These are phyloP conservation scores for Tribolium freemani DNA, from an alignment of 2,888 invertebrate genomes.

Conservation along the genomic window DNA sequence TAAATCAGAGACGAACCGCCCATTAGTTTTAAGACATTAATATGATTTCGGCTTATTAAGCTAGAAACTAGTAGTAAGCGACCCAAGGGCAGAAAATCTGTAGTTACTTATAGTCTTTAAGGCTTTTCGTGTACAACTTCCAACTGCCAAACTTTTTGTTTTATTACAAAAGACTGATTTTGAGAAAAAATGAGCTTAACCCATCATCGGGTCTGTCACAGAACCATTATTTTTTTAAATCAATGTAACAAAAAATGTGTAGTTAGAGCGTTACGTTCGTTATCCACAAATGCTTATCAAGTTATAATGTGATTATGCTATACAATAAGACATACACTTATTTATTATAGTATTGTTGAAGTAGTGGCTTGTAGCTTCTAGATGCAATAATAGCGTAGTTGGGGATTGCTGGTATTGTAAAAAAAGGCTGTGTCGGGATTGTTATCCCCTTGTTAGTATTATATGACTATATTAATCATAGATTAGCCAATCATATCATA, in stretches of 20 bases:
- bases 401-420: slow-evolving; percentile 22
- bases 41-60: background rate
- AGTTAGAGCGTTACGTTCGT: slow-evolving; percentile 12
- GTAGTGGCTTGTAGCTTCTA: slow-evolving; percentile 5
- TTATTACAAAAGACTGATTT: slow-evolving; percentile 9
- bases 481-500: slow-evolving; percentile 18
- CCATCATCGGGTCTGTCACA: background rate
- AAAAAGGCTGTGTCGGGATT: slow-evolving; percentile 33
- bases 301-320: slow-evolving; percentile 54
- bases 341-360: background rate
- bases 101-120: slow-evolving; percentile 3
- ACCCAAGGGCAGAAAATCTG: slow-evolving; percentile 33
- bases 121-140: background rate
- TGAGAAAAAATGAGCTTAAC: background rate
- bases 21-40: background rate
- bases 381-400: slow-evolving; percentile 16
- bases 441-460: slow-evolving; percentile 15
- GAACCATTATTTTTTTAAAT: slow-evolving; percentile 26
- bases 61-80: background rate
- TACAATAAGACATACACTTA: slow-evolving; percentile 41
- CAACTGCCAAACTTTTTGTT: background rate
- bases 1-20: background rate
- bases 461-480: background rate
- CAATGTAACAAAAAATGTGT: background rate
- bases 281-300: slow-evolving; percentile 54